These are phyloP conservation scores for Acanthoscelides obtectus DNA, from an alignment of 2,888 invertebrate species.

Conservation along the genomic window DNA sequence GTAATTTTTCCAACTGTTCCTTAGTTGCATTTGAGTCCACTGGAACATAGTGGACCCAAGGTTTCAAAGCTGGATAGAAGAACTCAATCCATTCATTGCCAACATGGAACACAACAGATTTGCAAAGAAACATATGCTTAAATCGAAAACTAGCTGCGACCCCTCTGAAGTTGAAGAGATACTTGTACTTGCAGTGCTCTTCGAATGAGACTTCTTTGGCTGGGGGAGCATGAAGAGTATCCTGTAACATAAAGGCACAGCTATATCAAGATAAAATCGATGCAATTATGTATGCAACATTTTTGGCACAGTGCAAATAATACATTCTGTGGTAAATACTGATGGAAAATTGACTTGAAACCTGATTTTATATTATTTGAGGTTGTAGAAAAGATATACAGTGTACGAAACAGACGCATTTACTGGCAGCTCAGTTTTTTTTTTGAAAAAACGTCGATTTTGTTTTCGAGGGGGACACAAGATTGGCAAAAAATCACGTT, in stretches of 20 bases:
- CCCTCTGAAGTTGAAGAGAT: constrained; percentile 92
- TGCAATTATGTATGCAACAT: too few relatives aligned
- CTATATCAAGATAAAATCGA: not conserved
- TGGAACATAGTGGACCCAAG: constrained; percentile 95
- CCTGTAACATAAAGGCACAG: constrained; percentile 52
- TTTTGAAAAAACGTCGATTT: too few relatives aligned
- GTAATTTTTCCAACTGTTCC: constrained; percentile 64
- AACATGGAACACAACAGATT: constrained; percentile 89
- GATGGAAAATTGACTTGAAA: too few relatives aligned
- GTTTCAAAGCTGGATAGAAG: constrained; percentile 84
- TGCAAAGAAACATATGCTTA: constrained; percentile 90
- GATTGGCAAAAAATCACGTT: too few relatives aligned
- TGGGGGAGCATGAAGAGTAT: constrained; percentile 79
- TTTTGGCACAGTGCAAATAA: too few relatives aligned
- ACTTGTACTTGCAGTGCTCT: constrained; percentile 90
- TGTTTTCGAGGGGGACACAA: too few relatives aligned
- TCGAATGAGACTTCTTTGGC: constrained; percentile 84
- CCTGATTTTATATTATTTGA: too few relatives aligned
- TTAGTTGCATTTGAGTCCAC: constrained; percentile 60
- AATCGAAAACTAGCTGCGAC: constrained; percentile 97
- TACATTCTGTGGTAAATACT: too few relatives aligned
- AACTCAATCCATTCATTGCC: constrained; percentile 94
- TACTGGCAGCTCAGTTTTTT: too few relatives aligned
- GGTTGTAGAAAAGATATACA: too few relatives aligned
- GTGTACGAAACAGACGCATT: too few relatives aligned